Conservation (phyloP, 2,797 vertebrate species). For the Huso huso region DNA sequence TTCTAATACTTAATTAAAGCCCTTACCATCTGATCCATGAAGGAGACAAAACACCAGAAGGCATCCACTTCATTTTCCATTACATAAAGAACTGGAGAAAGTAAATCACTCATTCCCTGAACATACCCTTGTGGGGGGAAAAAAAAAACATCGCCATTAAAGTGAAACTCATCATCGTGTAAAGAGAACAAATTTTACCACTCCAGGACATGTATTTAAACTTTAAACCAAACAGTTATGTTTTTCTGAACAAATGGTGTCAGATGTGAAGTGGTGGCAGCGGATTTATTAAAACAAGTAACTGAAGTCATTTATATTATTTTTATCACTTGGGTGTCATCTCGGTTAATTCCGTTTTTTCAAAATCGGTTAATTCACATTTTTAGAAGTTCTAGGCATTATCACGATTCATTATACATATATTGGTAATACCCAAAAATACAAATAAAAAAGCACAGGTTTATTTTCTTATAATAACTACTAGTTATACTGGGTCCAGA, state of each 20-base stretch:
- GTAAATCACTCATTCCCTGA: constrained; percentile 94
- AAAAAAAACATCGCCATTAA: constrained; percentile 10
- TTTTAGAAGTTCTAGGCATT: too few species aligned
- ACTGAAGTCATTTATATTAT: too few species aligned
- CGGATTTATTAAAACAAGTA: too few species aligned
- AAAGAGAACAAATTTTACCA: not conserved
- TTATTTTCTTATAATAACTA: not conserved
- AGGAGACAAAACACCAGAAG: constrained; percentile 92
- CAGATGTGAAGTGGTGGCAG: too few species aligned
- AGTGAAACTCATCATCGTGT: not conserved
- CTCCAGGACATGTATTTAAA: not conserved
- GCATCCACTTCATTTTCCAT: constrained; percentile 96
- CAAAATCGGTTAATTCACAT: too few species aligned
- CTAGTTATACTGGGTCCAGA: constrained; percentile 15
- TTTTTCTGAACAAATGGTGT: not conserved
- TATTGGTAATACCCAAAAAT: not conserved
- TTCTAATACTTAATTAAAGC: constrained; percentile 1
- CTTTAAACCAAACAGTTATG: not conserved
- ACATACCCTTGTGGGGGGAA: constrained; percentile 70
- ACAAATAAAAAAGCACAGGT: not conserved
- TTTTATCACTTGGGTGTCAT: too few species aligned
- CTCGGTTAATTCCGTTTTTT: too few species aligned
- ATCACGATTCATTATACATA: too few species aligned
- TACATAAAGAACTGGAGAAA: constrained; percentile 85
- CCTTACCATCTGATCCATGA: constrained; percentile 92